Evolutionary conservation across 2,797 vertebrate genomes (phyloP), one percentile per base, ranked within the genome.

Genomic region (Ibycter americanus): DNA sequence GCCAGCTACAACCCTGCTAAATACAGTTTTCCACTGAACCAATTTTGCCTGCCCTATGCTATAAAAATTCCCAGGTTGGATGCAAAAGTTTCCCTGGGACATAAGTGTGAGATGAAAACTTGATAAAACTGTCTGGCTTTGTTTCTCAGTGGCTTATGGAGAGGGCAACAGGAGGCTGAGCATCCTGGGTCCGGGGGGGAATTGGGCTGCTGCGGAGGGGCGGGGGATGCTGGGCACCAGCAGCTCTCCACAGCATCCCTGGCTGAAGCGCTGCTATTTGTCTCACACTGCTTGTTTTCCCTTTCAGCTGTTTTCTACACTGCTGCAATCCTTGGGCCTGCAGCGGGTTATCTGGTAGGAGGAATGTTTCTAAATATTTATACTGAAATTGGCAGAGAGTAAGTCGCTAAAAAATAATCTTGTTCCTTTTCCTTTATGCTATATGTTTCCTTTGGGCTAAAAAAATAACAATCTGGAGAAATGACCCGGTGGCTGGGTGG

Each of bases 311-410:
- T 99, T 97, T 99, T 99, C 97, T 99, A 99, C 97, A 99, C 99
- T 1, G 99, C 99, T 23, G 99, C 99, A 96, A 99, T 99, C 96
- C 97, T 99, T 63, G 99, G 99, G 51, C 99, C 99, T 6, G 99
- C 99, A 5, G 99, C 98, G 6, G 99, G 99, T 89, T 99, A 99
- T 98, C 98, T 99, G 98, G 97, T 99, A 78, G 99, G 99, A 90
- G 99, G 99, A 67, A 97, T 99, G 96, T 99, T 99, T 98, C 99
- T 99, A 95, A 99, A 99, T 93, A 98, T 99, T 62, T 99, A 99
- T 98, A 99, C 99, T 1, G 99, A 99, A 90, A 96, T 99, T 89
- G 97, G 98, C 92, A 97, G 93, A 92, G 98, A 73, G 99, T 99
- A 98, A 99, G 99, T 99, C 0, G 90, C 23, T 85, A 85, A 96